phyloP scores from a whole-genome alignment of 2,888 invertebrate genomes.

The Macaria notata region DNA sequence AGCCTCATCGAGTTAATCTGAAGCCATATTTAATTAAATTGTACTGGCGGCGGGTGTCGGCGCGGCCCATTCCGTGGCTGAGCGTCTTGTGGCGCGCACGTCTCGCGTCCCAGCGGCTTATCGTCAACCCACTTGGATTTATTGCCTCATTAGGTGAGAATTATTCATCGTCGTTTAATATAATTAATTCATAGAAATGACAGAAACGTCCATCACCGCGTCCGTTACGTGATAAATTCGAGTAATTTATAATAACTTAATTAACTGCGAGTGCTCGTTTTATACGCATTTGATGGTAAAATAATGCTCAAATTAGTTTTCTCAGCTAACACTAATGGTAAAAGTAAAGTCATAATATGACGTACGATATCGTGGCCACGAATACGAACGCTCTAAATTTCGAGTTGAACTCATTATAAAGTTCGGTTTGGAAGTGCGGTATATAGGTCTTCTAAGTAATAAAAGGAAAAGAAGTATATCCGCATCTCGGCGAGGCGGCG shows the following conservation, averaged over 20 bases:
- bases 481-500: conserved; percentile 34
- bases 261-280: conserved; percentile 13
- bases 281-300: conserved; percentile 3
- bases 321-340: conserved; percentile 6
- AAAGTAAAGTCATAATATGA: conserved; percentile 1
- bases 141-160: conserved; percentile 42
- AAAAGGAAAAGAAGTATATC: conserved; percentile 40
- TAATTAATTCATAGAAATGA: conserved; percentile 19
- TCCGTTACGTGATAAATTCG: conserved; percentile 12
- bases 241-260: conserved; percentile 8
- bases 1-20: conserved; percentile 76
- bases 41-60: conserved; percentile 61
- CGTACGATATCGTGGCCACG: conserved; percentile 1
- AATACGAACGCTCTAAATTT: conserved; percentile 25
- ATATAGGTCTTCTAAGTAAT: conserved; percentile 28
- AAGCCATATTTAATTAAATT: conserved; percentile 82
- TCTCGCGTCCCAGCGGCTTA: conserved; percentile 35
- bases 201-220: conserved; percentile 14
- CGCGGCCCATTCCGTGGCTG: conserved; percentile 60
- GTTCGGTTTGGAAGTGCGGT: conserved; percentile 31
- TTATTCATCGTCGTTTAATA: conserved; percentile 20
- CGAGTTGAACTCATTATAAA: conserved; percentile 33
- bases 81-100: conserved; percentile 55
- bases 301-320: conserved; percentile 10
- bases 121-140: conserved; percentile 29